phyloP scores from a whole-genome alignment of 2,797 vertebrate species.

The Euthynnus affinis region DNA sequence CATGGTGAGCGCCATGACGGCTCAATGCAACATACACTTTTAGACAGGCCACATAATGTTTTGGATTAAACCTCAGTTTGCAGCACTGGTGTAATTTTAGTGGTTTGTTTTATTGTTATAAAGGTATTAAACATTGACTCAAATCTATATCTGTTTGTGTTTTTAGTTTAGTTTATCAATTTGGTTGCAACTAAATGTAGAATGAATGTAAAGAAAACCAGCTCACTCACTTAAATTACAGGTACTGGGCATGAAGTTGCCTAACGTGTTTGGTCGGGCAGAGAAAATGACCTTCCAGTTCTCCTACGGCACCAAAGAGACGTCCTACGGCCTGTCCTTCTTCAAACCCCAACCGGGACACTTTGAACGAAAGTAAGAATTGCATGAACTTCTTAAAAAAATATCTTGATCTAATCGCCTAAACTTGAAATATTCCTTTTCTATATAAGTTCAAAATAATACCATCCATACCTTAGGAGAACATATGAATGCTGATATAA shows the following conservation, averaged over 20 bases:
- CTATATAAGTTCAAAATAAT: neutral
- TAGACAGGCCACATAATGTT: neutral
- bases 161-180: neutral
- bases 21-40: neutral
- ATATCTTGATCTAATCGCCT: neutral
- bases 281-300: slow-evolving; percentile 98
- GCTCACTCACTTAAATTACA: slow-evolving; percentile 56
- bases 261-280: slow-evolving; percentile 94
- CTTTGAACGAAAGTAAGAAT: slow-evolving; percentile 94
- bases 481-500: too few relatives aligned
- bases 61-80: neutral
- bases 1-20: slow-evolving; percentile 88
- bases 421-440: neutral
- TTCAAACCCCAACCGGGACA: slow-evolving; percentile 95
- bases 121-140: neutral
- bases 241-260: slow-evolving; percentile 96
- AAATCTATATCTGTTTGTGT: neutral
- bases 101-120: neutral
- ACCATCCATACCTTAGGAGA: too few relatives aligned
- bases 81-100: neutral
- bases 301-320: slow-evolving; percentile 99
- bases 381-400: neutral
- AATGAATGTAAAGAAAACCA: neutral
- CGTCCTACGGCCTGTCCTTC: slow-evolving; percentile 96
- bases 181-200: neutral